Evolutionary conservation across 2,888 invertebrate species (phyloP).

Genomic region (Horisme vitalbata): DNA sequence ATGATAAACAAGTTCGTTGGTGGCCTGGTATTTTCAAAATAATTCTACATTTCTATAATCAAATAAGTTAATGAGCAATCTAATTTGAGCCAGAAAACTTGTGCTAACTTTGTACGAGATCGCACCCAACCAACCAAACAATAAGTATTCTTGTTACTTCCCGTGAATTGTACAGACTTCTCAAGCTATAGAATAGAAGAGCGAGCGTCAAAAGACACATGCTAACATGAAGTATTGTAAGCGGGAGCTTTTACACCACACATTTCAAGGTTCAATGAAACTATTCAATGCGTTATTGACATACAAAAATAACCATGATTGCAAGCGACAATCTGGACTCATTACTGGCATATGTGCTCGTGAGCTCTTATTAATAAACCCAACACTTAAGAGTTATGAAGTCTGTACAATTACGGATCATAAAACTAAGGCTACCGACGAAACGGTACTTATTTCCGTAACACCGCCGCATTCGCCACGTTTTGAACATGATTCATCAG

Average conservation of each 20-base stretch:
- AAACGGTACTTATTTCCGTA: conserved; percentile 42
- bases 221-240: conserved; percentile 21
- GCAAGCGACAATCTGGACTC: conserved; percentile 31
- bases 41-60: too few species aligned
- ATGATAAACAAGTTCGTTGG: too few species aligned
- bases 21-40: too few species aligned
- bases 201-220: conserved; percentile 15
- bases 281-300: conserved; percentile 29
- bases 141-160: conserved; percentile 23
- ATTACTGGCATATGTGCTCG: conserved; percentile 33
- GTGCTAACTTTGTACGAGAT: conserved; percentile 4
- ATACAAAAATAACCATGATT: conserved; percentile 34
- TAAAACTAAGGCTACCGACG: conserved; percentile 34
- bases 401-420: conserved; percentile 34
- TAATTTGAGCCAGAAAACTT: conserved; percentile 1
- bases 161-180: conserved; percentile 30
- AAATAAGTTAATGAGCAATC: too few species aligned
- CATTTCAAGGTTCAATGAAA: conserved; percentile 23
- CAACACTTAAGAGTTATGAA: conserved; percentile 32
- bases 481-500: conserved; percentile 40
- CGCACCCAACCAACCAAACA: conserved; percentile 17
- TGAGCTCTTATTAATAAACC: conserved; percentile 34
- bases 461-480: conserved; percentile 32
- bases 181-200: conserved; percentile 21
- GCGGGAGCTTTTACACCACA: conserved; percentile 17